phyloP scores from a whole-genome alignment of 1,140 invertebrate species.

The Leptopilina boulardi region DNA sequence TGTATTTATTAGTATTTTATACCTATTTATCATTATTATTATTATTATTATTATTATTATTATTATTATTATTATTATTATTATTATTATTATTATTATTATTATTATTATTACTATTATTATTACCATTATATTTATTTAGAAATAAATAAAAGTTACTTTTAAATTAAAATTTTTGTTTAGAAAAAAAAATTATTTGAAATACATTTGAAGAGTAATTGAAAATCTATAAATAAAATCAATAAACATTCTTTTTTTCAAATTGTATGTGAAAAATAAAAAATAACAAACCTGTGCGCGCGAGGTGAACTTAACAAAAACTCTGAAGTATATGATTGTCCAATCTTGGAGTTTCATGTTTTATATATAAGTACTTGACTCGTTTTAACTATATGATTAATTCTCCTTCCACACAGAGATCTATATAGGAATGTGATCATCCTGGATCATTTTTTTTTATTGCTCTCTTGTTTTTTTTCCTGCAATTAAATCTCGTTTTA shows the following conservation, averaged over 20 bases:
- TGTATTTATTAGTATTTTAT: too few relatives aligned
- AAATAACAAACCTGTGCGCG: background rate
- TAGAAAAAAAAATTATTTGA: too few relatives aligned
- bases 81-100: too few relatives aligned
- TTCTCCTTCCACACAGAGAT: background rate
- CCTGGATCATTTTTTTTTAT: background rate
- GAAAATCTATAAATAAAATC: too few relatives aligned
- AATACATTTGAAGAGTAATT: too few relatives aligned
- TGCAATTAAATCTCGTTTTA: background rate
- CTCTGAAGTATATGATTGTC: slow-evolving; percentile 3
- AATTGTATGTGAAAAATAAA: background rate
- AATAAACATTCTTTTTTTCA: background rate
- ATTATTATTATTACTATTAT: too few relatives aligned
- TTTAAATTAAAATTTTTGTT: too few relatives aligned
- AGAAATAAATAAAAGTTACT: too few relatives aligned
- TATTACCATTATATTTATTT: too few relatives aligned
- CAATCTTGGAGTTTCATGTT: slow-evolving; percentile 8
- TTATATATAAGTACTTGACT: background rate
- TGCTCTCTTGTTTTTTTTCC: background rate
- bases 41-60: too few relatives aligned
- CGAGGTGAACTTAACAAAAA: slow-evolving; percentile 13
- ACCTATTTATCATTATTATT: too few relatives aligned
- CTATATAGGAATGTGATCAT: background rate
- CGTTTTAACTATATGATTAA: slow-evolving; percentile 11
- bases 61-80: too few relatives aligned